Evolutionary conservation across 2,113 vertebrate species (phyloP).

Genomic region (Sphyrna mokarran): DNA sequence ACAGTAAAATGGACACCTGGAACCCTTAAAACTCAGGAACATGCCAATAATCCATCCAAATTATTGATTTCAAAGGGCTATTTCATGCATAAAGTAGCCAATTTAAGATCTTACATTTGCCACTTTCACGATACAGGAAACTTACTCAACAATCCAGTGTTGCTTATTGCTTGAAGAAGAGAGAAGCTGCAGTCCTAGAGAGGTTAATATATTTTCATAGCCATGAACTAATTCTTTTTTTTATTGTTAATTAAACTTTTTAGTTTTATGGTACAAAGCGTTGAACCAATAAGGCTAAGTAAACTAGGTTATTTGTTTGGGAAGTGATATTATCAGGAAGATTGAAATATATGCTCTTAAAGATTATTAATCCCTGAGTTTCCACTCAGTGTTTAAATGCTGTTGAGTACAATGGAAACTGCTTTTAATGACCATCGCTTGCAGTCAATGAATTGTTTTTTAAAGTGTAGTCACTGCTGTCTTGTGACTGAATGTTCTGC

Average conservation of each 20-base stretch:
- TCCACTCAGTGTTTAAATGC: neutral
- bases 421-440: neutral
- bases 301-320: constrained; percentile 9
- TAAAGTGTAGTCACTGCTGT: neutral
- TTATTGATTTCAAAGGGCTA: neutral
- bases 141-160: neutral
- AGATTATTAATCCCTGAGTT: neutral
- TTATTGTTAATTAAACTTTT: constrained; percentile 18
- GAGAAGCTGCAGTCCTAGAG: neutral
- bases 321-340: constrained; percentile 19
- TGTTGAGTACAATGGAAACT: neutral
- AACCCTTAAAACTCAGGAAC: neutral
- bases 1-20: neutral
- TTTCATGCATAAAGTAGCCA: neutral
- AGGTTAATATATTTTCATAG: constrained; percentile 31
- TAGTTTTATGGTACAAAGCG: neutral
- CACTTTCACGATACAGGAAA: neutral
- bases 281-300: constrained; percentile 22
- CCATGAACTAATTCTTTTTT: neutral
- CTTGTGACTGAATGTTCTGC: neutral
- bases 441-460: neutral
- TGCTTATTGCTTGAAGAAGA: neutral
- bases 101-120: constrained; percentile 18
- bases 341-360: neutral
- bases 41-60: neutral